phyloP scores from a whole-genome alignment of 2,888 invertebrate species.

The Agonum fuliginosum region DNA sequence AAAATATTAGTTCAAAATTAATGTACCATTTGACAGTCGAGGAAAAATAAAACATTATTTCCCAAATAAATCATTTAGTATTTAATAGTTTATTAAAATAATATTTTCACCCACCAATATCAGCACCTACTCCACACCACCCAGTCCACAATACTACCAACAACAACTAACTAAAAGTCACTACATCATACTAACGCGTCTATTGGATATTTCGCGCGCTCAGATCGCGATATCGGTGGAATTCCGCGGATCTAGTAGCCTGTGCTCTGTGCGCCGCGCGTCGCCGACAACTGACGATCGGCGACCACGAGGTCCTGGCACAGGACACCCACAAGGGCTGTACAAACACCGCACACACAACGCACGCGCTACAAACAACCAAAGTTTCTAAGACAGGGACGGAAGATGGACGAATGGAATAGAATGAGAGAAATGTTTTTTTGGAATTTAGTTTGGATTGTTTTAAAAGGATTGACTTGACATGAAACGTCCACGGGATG shows the following conservation, averaged over 20 bases:
- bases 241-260: conserved; percentile 4
- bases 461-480: no score
- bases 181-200: conserved; percentile 1
- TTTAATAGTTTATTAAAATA: not conserved
- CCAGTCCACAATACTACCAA: not conserved
- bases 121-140: not conserved
- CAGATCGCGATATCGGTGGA: conserved; percentile 11
- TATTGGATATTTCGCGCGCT: not conserved
- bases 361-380: conserved; percentile 22
- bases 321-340: conserved; percentile 24
- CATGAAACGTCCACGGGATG: no score
- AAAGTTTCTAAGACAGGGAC: not conserved
- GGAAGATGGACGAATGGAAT: not conserved
- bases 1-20: no score
- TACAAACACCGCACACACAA: not conserved
- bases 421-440: not conserved
- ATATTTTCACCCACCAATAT: not conserved
- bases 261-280: conserved; percentile 11
- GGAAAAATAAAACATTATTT: no score
- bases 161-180: not conserved
- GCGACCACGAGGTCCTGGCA: conserved; percentile 35
- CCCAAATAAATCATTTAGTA: not conserved
- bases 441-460: not conserved
- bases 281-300: conserved; percentile 37
- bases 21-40: no score